Conservation (phyloP, 2,113 vertebrate species). For the Labeo catla region DNA sequence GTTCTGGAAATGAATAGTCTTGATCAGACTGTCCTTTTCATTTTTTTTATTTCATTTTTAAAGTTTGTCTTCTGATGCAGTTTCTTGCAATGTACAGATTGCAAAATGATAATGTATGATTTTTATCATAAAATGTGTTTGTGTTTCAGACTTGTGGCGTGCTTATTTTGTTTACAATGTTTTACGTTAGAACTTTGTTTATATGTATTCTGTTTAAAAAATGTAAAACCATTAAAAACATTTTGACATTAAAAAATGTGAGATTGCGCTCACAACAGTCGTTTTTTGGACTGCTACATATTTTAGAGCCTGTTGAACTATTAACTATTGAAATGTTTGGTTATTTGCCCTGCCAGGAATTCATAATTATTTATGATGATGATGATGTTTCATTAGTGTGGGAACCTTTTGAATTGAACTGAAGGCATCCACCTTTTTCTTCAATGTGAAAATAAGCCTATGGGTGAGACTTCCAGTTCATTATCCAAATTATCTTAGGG, state of each 20-base stretch:
- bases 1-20: constrained; percentile 71
- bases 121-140: constrained; percentile 82
- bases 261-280: neutral
- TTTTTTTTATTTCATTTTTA: constrained; percentile 73
- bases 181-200: neutral
- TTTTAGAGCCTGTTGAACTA: neutral
- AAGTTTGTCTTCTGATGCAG: constrained; percentile 75
- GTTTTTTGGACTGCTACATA: neutral
- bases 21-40: constrained; percentile 67
- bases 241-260: neutral
- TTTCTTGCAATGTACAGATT: constrained; percentile 76
- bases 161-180: constrained; percentile 31
- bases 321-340: neutral
- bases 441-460: no score
- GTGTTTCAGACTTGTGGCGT: constrained; percentile 70
- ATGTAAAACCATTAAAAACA: neutral
- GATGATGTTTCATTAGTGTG: neutral
- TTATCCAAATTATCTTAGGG: no score
- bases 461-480: no score
- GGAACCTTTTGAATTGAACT: neutral
- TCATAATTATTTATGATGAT: neutral
- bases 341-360: neutral
- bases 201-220: neutral
- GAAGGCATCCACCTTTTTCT: neutral
- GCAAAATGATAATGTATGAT: constrained; percentile 70